phyloP scores from a whole-genome alignment of 2,113 vertebrate genomes.

The Megaceryle torquata region DNA sequence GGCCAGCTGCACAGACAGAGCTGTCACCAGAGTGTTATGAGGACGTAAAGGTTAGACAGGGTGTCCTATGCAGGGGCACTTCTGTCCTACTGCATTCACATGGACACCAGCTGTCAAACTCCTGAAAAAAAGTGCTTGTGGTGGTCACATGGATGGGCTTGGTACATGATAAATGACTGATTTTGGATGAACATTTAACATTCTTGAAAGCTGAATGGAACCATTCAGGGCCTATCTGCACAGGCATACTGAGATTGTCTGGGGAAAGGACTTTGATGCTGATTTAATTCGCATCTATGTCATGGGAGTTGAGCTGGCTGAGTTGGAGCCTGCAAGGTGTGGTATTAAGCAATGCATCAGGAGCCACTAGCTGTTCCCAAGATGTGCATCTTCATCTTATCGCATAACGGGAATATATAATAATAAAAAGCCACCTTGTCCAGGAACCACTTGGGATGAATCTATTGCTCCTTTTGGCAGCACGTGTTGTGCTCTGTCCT shows the following conservation, averaged over 20 bases:
- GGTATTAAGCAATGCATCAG: not conserved
- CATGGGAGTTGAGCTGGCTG: not conserved
- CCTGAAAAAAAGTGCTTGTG: not conserved
- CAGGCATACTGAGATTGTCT: not conserved
- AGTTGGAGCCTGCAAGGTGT: not conserved
- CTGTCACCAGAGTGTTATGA: not conserved
- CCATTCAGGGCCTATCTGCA: not conserved
- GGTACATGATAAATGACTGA: not conserved
- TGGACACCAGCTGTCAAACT: not conserved
- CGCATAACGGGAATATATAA: not conserved
- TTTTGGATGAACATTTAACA: not conserved
- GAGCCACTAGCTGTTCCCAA: not conserved
- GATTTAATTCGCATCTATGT: not conserved
- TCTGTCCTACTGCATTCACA: not conserved
- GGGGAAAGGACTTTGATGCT: not conserved
- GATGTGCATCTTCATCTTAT: not conserved
- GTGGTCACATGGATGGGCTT: not conserved
- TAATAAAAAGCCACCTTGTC: not conserved
- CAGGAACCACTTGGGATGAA: not conserved
- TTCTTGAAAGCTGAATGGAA: not conserved
- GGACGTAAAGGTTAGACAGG: not conserved
- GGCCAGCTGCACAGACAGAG: not conserved
- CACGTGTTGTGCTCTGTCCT: not conserved
- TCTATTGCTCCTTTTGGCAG: not conserved
- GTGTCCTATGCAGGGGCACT: not conserved